Evolutionary conservation across 2,797 vertebrate species (phyloP), one percentile per base, ranked within the genome.

Genomic region (Muraenolepis orangiensis): DNA sequence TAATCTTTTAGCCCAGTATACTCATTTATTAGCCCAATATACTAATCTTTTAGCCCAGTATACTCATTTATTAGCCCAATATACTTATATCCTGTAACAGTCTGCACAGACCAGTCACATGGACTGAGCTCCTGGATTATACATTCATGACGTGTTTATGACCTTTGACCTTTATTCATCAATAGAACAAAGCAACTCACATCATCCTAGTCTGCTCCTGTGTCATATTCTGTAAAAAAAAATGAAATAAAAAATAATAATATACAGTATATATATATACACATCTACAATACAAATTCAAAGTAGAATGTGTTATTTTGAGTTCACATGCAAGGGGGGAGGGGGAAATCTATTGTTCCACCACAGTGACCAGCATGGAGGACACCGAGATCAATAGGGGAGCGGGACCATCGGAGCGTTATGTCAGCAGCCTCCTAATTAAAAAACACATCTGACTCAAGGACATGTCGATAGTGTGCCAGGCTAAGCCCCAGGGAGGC

Each of bases 151-250:
- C n/a, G 8, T 61, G n/a, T 61, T 61, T 61, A 11, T 2, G 8
- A 26, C 57, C n/a, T 61, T 31, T 2, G 8, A 26, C 57, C n/a
- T 61, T 31, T 67, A 31, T 30, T 16, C 66, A 31, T 16, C 66
- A 67, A 31, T 28, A 67, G 16, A 67, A 18, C 28, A 66, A 66
- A 18, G 46, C 61, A 70, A 91, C 93, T 94, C 82, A 95, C 93
- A 87, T 88, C 75, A 92, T 89, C 86, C 38, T 87, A 14, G 86
- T 84, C 61, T 87, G 32, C 61, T 91, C 91, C n/a, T 85, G 79
- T 36, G 74, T 29, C 42, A 81, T 88, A 76, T 91, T 91, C 93
- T 94, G 81, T 66, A 69, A 6, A 70, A 76, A 66, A 28, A 32
- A 72, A 6, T 36, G 12, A 70, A 38, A 81, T 4, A 51, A 38